Conservation (phyloP, 2,888 invertebrate genomes). For the Melinopterus prodromus region DNA sequence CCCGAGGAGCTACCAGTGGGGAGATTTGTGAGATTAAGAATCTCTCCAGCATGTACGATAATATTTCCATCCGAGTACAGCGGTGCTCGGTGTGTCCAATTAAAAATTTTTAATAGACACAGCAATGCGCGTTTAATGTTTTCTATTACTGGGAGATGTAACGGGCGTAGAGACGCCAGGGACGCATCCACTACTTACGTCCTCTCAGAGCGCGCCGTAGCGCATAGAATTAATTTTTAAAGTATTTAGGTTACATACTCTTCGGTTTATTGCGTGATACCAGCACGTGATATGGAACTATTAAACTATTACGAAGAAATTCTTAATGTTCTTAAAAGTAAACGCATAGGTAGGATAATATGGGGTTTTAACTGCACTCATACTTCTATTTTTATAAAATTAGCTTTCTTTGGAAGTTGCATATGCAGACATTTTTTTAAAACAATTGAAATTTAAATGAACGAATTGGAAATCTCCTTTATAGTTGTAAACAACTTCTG, state of each 20-base stretch:
- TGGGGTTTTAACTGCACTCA: too few relatives aligned
- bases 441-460: too few relatives aligned
- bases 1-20: background rate
- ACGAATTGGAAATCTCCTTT: too few relatives aligned
- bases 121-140: conserved; percentile 9
- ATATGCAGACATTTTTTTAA: too few relatives aligned
- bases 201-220: background rate
- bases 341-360: background rate
- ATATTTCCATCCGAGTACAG: background rate
- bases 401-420: too few relatives aligned
- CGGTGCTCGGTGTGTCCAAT: conserved; percentile 13
- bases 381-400: too few relatives aligned
- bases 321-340: background rate
- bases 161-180: background rate
- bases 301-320: background rate
- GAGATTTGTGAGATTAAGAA: background rate
- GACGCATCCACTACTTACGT: too few relatives aligned
- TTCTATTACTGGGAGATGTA: conserved; percentile 10
- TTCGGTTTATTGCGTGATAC: background rate
- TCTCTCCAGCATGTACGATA: background rate
- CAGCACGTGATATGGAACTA: conserved; percentile 7
- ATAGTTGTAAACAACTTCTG: too few relatives aligned
- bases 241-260: conserved; percentile 16
- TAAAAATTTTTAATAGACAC: conserved; percentile 21
- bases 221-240: conserved; percentile 9